These are phyloP conservation scores for Epinotia bilunana DNA, from an alignment of 2,888 invertebrate species.

Conservation along the genomic window DNA sequence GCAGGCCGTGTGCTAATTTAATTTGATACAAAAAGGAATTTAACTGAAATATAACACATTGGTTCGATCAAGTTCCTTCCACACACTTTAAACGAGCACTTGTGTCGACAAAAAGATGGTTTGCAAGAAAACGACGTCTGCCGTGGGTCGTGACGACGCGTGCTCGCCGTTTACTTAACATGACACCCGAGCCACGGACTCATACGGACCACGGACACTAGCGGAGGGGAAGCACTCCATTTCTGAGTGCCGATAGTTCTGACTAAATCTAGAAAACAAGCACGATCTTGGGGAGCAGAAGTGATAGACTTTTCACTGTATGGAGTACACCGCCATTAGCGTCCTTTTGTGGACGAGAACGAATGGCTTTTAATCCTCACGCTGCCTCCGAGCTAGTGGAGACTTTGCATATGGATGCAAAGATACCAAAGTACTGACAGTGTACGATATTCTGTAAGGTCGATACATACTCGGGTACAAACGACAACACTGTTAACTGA, in stretches of 20 bases:
- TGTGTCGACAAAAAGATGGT: conserved; percentile 9
- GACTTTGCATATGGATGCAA: no score
- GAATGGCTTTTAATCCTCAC: not conserved
- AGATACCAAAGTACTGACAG: no score
- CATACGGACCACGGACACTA: not conserved
- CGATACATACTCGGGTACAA: no score
- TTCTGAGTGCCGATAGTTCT: no score
- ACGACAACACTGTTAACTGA: no score
- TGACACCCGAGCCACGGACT: conserved; percentile 6
- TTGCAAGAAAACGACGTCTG: conserved; percentile 8
- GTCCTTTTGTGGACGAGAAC: not conserved
- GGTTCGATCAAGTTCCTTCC: not conserved
- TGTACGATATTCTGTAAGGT: no score
- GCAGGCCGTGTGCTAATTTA: no score
- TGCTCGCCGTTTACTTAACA: conserved; percentile 26
- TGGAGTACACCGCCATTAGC: not conserved
- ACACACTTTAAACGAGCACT: conserved; percentile 5
- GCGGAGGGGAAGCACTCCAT: not conserved
- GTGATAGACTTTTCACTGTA: not conserved
- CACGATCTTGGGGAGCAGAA: not conserved
- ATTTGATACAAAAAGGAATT: not conserved
- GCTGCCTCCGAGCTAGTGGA: not conserved
- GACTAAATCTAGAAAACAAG: no score
- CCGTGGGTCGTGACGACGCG: conserved; percentile 13
- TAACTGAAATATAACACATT: not conserved